Evolutionary conservation across 2,113 vertebrate species (phyloP).

Genomic region (Psettodes erumei): DNA sequence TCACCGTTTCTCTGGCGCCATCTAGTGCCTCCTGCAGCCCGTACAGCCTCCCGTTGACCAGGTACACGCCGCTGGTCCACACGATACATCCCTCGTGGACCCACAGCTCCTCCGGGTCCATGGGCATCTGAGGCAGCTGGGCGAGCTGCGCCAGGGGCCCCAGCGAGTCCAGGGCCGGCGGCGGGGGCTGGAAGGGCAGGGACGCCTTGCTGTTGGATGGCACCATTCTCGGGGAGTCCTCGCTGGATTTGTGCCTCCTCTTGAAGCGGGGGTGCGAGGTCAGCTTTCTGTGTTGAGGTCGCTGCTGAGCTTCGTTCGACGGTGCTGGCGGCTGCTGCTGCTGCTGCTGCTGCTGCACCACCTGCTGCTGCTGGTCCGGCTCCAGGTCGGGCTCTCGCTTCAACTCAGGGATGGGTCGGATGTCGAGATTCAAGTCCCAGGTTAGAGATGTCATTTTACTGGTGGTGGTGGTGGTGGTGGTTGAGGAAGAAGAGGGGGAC

Average conservation of each 20-base stretch:
- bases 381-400: conserved; percentile 74
- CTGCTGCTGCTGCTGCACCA: conserved; percentile 54
- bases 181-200: conserved; percentile 87
- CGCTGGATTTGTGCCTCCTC: conserved; percentile 94
- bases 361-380: conserved; percentile 46
- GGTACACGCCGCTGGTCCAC: conserved; percentile 98
- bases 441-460: conserved; percentile 80
- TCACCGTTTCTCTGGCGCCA: conserved; percentile 97
- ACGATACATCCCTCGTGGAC: conserved; percentile 97
- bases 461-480: conserved; percentile 72
- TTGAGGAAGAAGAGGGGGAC: conserved; percentile 56
- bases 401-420: conserved; percentile 66
- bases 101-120: conserved; percentile 99
- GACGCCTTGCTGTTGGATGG: conserved; percentile 90
- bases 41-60: conserved; percentile 96
- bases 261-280: conserved; percentile 95
- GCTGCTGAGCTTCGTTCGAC: conserved; percentile 83
- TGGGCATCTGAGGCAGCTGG: conserved; percentile 98
- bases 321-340: conserved; percentile 71
- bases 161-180: conserved; percentile 87
- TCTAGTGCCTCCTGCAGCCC: conserved; percentile 98
- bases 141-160: conserved; percentile 91
- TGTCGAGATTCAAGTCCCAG: conserved; percentile 79
- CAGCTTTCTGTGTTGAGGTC: conserved; percentile 89
- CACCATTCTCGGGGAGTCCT: conserved; percentile 89